A percentile compares a stretch with the other conserved stretches of the same genome.
Conservation (phyloP, 2,797 vertebrate species). For the Peromyscus melanophrys region DNA sequence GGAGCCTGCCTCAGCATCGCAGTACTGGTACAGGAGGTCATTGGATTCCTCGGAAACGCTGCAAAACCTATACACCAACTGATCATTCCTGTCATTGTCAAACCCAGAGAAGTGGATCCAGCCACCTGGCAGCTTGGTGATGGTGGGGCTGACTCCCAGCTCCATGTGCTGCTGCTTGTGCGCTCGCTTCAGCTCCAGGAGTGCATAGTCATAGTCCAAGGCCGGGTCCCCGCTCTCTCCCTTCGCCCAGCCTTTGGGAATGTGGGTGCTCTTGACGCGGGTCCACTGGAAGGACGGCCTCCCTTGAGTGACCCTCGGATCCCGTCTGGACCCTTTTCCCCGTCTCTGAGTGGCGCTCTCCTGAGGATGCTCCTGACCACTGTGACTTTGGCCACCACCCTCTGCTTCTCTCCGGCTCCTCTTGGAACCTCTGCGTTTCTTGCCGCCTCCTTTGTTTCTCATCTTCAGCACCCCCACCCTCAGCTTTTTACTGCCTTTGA, state of each 20-base stretch:
- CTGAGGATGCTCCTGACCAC: conserved; percentile 85
- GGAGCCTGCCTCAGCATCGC: conserved; percentile 96
- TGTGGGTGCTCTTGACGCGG: conserved; percentile 95
- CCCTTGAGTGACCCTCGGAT: conserved; percentile 81
- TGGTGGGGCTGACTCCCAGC: conserved; percentile 94
- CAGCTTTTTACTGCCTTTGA: conserved; percentile 94
- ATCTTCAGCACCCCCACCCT: conserved; percentile 95
- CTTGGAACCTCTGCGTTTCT: conserved; percentile 83
- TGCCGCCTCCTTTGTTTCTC: conserved; percentile 90
- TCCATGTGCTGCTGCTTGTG: conserved; percentile 96
- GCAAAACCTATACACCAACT: conserved; percentile 98
- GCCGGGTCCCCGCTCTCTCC: conserved; percentile 90
- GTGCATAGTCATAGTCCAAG: conserved; percentile 97
- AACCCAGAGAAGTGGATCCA: conserved; percentile 99
- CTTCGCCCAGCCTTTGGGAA: conserved; percentile 97
- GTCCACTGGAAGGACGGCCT: conserved; percentile 97
- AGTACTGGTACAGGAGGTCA: conserved; percentile 97
- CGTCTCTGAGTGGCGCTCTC: conserved; percentile 86
- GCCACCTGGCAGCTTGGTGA: conserved; percentile 94
- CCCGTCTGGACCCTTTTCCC: conserved; percentile 76
- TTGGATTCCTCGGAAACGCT: conserved; percentile 96
- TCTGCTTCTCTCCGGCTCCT: conserved; percentile 85
- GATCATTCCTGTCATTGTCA: conserved; percentile 94
- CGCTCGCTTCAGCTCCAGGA: conserved; percentile 96
- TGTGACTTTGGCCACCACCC: conserved; percentile 84